Evolutionary conservation across 2,113 vertebrate species (phyloP).

Genomic region (Plecturocebus donacophilus): DNA sequence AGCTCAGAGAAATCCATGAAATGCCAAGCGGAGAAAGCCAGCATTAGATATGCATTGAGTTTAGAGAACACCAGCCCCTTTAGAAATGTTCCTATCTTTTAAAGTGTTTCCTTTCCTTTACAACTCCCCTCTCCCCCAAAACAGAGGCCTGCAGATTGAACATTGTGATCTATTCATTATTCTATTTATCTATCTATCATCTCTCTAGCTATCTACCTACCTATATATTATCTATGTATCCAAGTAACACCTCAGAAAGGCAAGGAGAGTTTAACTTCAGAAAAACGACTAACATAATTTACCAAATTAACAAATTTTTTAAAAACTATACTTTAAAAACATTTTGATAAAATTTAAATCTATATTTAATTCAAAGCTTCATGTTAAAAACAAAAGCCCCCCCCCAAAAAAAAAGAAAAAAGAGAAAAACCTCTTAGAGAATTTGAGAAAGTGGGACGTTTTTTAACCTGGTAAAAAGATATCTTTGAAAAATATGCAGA

Average conservation of each 20-base stretch:
- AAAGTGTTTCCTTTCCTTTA: neutral
- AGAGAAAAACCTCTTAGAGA: neutral
- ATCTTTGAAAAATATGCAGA: neutral
- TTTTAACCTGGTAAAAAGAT: neutral
- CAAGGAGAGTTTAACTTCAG: neutral
- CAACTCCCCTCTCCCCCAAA: neutral
- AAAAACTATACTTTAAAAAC: neutral
- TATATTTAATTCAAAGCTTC: conserved; percentile 18
- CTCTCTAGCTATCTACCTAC: neutral
- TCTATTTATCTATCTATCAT: too few species aligned
- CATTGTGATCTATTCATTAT: too few species aligned
- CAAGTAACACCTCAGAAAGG: neutral
- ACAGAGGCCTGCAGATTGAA: neutral
- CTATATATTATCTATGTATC: neutral
- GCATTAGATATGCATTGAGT: neutral
- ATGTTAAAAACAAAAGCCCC: neutral
- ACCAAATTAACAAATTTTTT: neutral
- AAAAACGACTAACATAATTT: neutral
- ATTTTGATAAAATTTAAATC: neutral
- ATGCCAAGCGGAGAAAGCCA: neutral
- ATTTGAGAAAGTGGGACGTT: neutral
- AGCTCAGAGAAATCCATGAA: neutral
- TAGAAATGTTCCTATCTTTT: neutral
- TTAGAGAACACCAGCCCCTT: neutral
- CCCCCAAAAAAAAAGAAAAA: neutral